phyloP scores from a whole-genome alignment of 2,888 invertebrate species.

The Acleris holmiana region DNA sequence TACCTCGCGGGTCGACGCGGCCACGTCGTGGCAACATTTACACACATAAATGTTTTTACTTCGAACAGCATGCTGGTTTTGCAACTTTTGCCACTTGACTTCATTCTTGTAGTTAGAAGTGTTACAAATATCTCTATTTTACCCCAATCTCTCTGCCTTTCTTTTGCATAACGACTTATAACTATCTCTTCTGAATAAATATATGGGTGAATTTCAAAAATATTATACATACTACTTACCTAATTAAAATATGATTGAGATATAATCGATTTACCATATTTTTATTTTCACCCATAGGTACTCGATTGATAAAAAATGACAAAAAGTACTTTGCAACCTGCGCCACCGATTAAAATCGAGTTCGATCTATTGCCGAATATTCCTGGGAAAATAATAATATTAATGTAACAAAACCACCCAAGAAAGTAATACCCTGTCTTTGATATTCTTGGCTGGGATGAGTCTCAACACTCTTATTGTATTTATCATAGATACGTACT shows the following conservation, averaged over 20 bases:
- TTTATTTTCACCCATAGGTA: not conserved
- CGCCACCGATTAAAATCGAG: not conserved
- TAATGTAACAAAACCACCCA: no score
- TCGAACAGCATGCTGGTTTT: conserved; percentile 13
- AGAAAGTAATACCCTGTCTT: no score
- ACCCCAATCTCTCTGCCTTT: not conserved
- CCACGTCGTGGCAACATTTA: not conserved
- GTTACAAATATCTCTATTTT: not conserved
- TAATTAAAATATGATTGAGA: no score
- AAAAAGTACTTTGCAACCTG: not conserved
- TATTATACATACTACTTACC: no score
- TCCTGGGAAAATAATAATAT: no score
- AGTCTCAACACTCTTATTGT: no score
- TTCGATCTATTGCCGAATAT: not conserved
- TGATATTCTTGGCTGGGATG: no score
- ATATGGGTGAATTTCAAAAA: no score
- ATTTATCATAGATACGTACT: no score
- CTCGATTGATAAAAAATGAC: conserved; percentile 22
- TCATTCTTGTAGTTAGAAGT: conserved; percentile 13
- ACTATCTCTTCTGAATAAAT: no score
- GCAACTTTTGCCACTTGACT: not conserved
- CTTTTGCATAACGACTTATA: conserved; percentile 5
- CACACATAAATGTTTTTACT: not conserved
- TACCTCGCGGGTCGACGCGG: no score
- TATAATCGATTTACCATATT: no score